Evolutionary conservation across 2,113 vertebrate species (phyloP), one percentile per base, ranked within the genome.

Genomic region (Microcebus griseorufus): DNA sequence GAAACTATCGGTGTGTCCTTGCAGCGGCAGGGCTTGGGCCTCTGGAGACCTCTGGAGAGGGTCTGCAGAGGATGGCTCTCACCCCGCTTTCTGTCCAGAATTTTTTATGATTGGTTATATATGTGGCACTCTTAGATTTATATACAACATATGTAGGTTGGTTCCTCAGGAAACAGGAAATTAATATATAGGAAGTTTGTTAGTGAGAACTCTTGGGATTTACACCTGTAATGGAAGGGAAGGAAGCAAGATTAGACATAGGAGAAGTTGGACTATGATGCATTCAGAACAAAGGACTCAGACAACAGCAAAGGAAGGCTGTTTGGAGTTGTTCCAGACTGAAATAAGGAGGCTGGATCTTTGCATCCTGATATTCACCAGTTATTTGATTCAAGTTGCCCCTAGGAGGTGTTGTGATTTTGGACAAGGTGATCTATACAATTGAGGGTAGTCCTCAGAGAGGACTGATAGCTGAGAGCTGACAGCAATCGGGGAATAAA

Each of bases 171-270:
- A 94, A 89, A 72, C 37, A 78, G 48, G 22, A 83, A 58, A 76
- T 88, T 81, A 92, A 91, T 42, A 72, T 39, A 34, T 22, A 48
- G 51, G 27, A 84, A 84, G 64, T 75, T 65, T 84, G 39, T 75
- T 78, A 78, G 53, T 88, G 42, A 94, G 85, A 96, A 89, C 60
- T 82, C 37, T 55, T 8, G 45, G 34, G 34, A 86, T 92, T 89
- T 95, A 65, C 25, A 85, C 27, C 3, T 55, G 5, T 67, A 32
- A 25, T 2, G 42, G 9, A 72, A 69, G 12, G 37, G 48, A 94
- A 81, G 51, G 65, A 93, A 72, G 22, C 60, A 62, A 48, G 39
- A 81, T 29, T 89, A 53, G 62, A 23, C 37, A 69, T 48, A 82
- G 64, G 84, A 89, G 27, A 64, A 75, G 34, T 27, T 64, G 25